These are phyloP conservation scores for Gallinago stenura DNA, from an alignment of 2,797 vertebrate species.

Conservation along the genomic window DNA sequence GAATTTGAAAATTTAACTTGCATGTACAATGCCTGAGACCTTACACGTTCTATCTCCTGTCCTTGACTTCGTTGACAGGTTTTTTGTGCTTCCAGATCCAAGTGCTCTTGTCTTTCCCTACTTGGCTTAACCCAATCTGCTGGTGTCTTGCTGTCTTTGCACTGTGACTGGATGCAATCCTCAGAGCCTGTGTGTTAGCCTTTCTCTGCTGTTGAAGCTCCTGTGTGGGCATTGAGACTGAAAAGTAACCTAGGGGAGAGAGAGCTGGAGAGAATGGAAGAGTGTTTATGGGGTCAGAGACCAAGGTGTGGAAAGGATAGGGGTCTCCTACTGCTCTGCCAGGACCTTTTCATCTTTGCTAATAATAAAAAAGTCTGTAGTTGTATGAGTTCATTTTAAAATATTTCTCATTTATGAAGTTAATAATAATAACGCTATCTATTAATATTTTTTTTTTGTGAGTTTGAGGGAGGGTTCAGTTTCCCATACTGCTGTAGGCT, in stretches of 20 bases:
- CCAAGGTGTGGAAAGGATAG: fast-evolving
- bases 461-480: neutral
- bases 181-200: neutral
- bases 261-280: neutral
- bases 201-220: neutral
- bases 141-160: fast-evolving
- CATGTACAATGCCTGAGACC: fast-evolving
- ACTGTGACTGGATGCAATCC: neutral
- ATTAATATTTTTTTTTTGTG: neutral
- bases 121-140: neutral
- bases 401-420: neutral
- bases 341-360: neutral
- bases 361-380: neutral
- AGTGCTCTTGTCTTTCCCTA: neutral
- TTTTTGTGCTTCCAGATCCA: neutral
- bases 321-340: neutral
- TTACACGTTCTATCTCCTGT: fast-evolving
- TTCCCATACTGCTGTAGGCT: neutral
- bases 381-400: neutral
- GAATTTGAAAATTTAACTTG: neutral
- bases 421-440: neutral
- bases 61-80: neutral
- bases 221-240: neutral
- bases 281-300: neutral
- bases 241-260: neutral